Base-by-base conservation (phyloP, 2,888 invertebrate species). In the Hymenopus coronatus region DNA sequence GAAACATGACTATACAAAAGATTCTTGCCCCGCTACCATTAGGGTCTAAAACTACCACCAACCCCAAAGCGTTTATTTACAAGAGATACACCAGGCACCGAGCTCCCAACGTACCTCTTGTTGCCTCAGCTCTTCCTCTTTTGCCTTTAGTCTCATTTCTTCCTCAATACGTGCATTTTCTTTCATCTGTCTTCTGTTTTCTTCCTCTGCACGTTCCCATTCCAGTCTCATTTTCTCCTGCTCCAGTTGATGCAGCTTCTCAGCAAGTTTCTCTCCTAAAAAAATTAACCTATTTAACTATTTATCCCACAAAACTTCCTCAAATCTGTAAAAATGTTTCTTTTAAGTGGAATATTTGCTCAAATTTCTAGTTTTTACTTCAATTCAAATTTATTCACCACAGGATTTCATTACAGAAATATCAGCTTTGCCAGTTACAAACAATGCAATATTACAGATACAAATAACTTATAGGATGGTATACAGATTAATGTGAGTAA, bases 61-160 rank as follows among this genome's bases (percentile, higher is more conserved):
- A 20, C 1, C 54, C 54, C 54, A 70, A 70, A 70, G 54, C 54
- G 4, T 70, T 70, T 70, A 70, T 70, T 70, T 70, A 70, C 54
- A 70, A 70, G 15, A 70, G 54, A 15, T 20, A 20, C 20, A 70
- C 54, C 25, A 70, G 15, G 15, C 20, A 14, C 54, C 1, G 25
- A 20, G 3, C 25, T 14, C 15, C 54, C 54, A 70, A 20, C 40
- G 82, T 90, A 95, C 95, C 94, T 96, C 96, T 92, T 96, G 96
- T 90, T 96, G 95, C 89, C 95, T 95, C 90, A 96, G 94, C 92
- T 95, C 95, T 92, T 95, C 95, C 91, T 96, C 96, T 91, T 96
- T 94, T 89, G 94, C 94, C 90, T 95, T 94, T 91, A 96, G 95
- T 91, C 95, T 94, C 91, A 94, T 90, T 93, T 92, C 92, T 89